Evolutionary conservation across 2,113 vertebrate genomes (phyloP), one percentile per base, ranked within the genome.

Genomic region (Cebus imitator): DNA sequence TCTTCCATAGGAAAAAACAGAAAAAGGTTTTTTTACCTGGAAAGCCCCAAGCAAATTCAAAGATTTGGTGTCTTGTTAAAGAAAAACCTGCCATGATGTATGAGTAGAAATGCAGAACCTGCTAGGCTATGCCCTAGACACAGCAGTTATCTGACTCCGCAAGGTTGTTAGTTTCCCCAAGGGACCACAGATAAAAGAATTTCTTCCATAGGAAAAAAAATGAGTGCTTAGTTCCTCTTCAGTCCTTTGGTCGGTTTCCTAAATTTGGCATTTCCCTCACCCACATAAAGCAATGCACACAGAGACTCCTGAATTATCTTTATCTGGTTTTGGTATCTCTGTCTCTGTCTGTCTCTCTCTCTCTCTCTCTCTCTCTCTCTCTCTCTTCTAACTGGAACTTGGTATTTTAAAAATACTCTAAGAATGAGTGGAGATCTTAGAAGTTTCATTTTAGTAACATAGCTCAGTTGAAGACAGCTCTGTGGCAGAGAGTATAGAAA

Each of bases 61-160:
- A 84, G 61, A 93, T 91, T 82, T 79, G n/a, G 32, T 86, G 50
- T 58, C 86, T 55, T 88, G 35, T 81, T 73, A 84, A 81, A 55
- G 55, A 37, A 90, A 95, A 78, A 14, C 43, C 73, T 37, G 10
- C 81, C 20, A 2, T 55, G 10, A 23, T 85, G 0, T 78, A 12
- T 37, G 27, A 8, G 0, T 4, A 37, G 21, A 43, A 91, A 58
- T 70, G 52, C 32, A 35, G 32, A 87, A 43, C 23, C 86, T 79
- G 17, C 21, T 27, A 68, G 86, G 14, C 40, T 45, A 14, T 43
- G 66, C 43, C 43, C 27, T 32, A 16, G 64, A 35, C 37, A 66
- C 0, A 8, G 20, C 0, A 10, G 4, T 40, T 32, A 57, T 4
- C 43, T 50, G 61, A 48, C 10, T 80, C 17, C 8, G 3, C n/a